phyloP scores from a whole-genome alignment of 2,113 vertebrate species.

The Pavo muticus region DNA sequence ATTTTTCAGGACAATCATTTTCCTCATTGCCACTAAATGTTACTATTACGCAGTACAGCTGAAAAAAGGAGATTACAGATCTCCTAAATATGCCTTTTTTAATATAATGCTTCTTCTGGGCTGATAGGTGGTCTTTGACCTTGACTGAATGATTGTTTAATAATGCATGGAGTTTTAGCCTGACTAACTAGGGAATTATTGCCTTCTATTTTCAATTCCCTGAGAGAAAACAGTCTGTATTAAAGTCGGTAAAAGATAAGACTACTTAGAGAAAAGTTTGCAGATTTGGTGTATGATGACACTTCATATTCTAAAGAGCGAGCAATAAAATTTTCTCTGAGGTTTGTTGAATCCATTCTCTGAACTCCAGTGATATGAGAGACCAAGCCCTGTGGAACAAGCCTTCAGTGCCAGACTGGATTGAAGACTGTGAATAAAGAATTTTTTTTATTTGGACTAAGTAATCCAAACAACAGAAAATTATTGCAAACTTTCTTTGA shows the following conservation, averaged over 20 bases:
- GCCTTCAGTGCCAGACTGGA: background rate
- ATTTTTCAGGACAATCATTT: background rate
- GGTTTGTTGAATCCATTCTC: background rate
- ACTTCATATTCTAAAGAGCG: background rate
- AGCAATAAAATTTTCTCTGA: background rate
- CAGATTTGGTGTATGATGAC: background rate
- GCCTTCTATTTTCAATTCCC: background rate
- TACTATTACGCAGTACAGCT: background rate
- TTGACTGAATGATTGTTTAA: background rate
- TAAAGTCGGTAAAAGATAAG: background rate
- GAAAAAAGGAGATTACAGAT: background rate
- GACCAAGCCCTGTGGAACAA: background rate
- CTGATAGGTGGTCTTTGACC: background rate
- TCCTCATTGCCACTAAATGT: background rate
- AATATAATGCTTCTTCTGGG: background rate
- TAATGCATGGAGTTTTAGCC: background rate
- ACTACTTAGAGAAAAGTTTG: background rate
- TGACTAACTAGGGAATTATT: background rate
- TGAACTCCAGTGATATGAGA: background rate
- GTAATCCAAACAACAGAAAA: background rate
- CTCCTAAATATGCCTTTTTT: fast-evolving
- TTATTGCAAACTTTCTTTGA: background rate
- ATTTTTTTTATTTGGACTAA: slow-evolving; percentile 15
- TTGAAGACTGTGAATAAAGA: background rate
- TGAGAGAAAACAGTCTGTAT: background rate